Percentiles rank a stretch among this genome's conserved stretches.
These are phyloP conservation scores for Syngnathoides biaculeatus DNA, from an alignment of 2,113 vertebrate genomes.

Conservation along the genomic window DNA sequence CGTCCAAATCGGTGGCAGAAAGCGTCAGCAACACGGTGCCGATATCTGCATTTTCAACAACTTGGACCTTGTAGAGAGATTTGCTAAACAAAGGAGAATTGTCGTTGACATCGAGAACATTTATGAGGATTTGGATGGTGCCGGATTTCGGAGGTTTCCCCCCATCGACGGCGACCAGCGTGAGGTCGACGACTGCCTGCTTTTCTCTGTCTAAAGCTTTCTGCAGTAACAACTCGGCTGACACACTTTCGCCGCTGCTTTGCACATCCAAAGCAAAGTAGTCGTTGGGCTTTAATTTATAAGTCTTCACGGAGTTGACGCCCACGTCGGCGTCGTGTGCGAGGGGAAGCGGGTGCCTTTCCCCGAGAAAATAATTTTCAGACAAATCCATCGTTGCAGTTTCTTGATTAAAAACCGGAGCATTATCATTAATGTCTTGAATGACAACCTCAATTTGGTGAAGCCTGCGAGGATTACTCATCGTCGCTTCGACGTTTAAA, in stretches of 20 bases:
- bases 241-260: slow-evolving; percentile 65
- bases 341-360: slow-evolving; percentile 50
- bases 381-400: slow-evolving; percentile 37
- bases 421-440: slow-evolving; percentile 73
- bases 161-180: slow-evolving; percentile 63
- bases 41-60: slow-evolving; percentile 57
- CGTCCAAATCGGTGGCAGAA: slow-evolving; percentile 61
- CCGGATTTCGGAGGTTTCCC: slow-evolving; percentile 63
- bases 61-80: slow-evolving; percentile 53
- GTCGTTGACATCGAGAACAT: slow-evolving; percentile 67
- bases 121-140: slow-evolving; percentile 48
- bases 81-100: slow-evolving; percentile 57
- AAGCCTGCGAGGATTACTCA: slow-evolving; percentile 61
- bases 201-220: slow-evolving; percentile 67
- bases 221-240: slow-evolving; percentile 67
- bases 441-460: slow-evolving; percentile 65
- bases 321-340: slow-evolving; percentile 67
- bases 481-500: slow-evolving; percentile 62
- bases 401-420: slow-evolving; percentile 54
- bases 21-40: slow-evolving; percentile 46
- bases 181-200: slow-evolving; percentile 50
- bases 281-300: slow-evolving; percentile 67
- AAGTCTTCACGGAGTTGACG: slow-evolving; percentile 61
- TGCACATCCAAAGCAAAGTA: slow-evolving; percentile 68
- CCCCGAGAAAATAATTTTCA: slow-evolving; percentile 55